Evolutionary conservation across 1,140 invertebrate genomes (phyloP).

Genomic region (Pentalonia nigronervosa): DNA sequence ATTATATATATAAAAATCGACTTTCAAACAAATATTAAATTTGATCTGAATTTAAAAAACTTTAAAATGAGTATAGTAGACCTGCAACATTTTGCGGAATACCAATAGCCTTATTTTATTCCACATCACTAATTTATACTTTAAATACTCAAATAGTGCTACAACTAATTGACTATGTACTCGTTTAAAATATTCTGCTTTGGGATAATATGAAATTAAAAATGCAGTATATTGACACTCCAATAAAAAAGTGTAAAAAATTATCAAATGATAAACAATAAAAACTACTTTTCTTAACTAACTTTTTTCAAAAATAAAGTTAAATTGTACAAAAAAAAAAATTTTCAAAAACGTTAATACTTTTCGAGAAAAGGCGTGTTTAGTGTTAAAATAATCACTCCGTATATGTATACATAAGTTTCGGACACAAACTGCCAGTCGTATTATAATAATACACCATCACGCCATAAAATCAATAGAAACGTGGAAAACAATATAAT

Average conservation of each 20-base stretch:
- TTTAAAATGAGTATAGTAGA: not conserved
- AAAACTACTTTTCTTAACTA: not conserved
- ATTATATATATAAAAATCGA: not conserved
- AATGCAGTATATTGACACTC: not conserved
- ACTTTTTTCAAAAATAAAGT: not conserved
- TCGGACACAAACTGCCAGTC: not conserved
- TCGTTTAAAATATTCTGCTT: not conserved
- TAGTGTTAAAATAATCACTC: not conserved
- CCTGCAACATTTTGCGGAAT: not conserved
- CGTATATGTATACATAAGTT: not conserved
- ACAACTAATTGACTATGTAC: not conserved
- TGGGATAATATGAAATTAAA: not conserved
- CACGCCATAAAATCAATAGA: not conserved
- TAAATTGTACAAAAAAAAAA: not conserved
- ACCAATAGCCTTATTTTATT: not conserved
- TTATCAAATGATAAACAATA: not conserved
- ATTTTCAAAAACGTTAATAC: not conserved
- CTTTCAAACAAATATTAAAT: not conserved
- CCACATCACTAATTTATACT: not conserved
- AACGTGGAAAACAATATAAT: conserved; percentile 36
- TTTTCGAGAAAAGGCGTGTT: not conserved
- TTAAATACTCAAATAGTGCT: not conserved
- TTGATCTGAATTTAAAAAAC: not conserved
- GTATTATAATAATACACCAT: not conserved
- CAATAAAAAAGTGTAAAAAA: not conserved